phyloP scores from a whole-genome alignment of 2,113 vertebrate genomes.

The Pseudorectes ferrugineus region DNA sequence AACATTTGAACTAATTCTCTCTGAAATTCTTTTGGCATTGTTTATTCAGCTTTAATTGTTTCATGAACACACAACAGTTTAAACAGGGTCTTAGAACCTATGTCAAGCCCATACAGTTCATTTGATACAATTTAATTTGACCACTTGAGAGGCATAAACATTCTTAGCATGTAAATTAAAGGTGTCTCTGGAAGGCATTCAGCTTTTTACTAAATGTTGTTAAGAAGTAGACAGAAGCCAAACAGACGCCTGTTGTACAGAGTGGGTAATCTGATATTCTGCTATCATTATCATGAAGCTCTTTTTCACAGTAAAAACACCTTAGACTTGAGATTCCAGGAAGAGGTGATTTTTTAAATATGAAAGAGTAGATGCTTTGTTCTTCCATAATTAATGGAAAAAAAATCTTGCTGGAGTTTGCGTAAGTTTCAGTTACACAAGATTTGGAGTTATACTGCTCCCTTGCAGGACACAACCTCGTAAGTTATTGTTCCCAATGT shows the following conservation, averaged over 20 bases:
- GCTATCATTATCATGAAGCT: slow-evolving; percentile 21
- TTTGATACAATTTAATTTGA: slow-evolving; percentile 50
- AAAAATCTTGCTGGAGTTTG: slow-evolving; percentile 12
- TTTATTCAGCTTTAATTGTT: slow-evolving; percentile 47
- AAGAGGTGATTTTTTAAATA: neutral
- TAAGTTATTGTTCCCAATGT: neutral
- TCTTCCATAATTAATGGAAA: neutral
- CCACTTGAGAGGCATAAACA: slow-evolving; percentile 53
- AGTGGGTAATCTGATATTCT: slow-evolving; percentile 31
- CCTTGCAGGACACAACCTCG: neutral
- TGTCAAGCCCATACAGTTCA: neutral
- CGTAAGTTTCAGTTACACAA: neutral
- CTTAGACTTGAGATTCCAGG: slow-evolving; percentile 10
- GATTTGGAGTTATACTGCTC: neutral
- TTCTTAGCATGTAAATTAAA: slow-evolving; percentile 35
- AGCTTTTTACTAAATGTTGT: neutral
- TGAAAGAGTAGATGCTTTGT: slow-evolving; percentile 33
- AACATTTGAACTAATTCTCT: slow-evolving; percentile 36
- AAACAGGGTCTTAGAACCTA: slow-evolving; percentile 6
- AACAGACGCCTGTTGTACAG: slow-evolving; percentile 12
- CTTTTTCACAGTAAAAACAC: slow-evolving; percentile 26
- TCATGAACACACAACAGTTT: slow-evolving; percentile 11
- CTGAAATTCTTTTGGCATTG: slow-evolving; percentile 27
- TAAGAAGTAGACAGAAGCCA: slow-evolving; percentile 33
- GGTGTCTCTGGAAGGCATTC: slow-evolving; percentile 40